These are phyloP conservation scores for Oryzias dopingdopingensis DNA, from an alignment of 2,797 vertebrate genomes.

Conservation along the genomic window DNA sequence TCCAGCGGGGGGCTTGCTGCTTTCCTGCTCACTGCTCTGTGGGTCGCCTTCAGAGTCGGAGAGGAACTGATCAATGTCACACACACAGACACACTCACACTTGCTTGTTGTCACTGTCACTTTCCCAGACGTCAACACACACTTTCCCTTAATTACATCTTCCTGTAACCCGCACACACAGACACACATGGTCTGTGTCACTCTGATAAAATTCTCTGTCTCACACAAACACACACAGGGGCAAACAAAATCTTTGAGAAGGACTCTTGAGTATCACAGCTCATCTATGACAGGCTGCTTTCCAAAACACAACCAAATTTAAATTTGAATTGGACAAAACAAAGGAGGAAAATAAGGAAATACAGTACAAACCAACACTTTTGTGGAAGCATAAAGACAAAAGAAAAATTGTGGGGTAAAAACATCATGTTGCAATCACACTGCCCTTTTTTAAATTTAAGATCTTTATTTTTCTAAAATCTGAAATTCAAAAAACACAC, in stretches of 20 bases:
- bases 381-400: no score
- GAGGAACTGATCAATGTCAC: constrained; percentile 53
- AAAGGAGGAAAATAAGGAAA: constrained; percentile 7
- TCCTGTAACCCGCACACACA: constrained; percentile 1
- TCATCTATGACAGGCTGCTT: constrained; percentile 40
- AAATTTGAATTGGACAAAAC: constrained; percentile 49
- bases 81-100: constrained; percentile 23
- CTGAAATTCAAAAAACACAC: no score
- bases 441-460: no score
- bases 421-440: no score
- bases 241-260: constrained; percentile 6
- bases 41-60: constrained; percentile 55
- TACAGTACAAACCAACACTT: background rate
- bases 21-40: constrained; percentile 58
- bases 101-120: constrained; percentile 15
- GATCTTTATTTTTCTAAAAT: no score
- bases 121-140: constrained; percentile 24
- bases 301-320: constrained; percentile 42
- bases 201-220: constrained; percentile 6
- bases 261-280: constrained; percentile 24
- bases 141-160: constrained; percentile 23
- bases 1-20: constrained; percentile 60
- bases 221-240: constrained; percentile 2
- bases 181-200: constrained; percentile 8
- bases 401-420: no score